These are phyloP conservation scores for Heterodera carotae DNA, from an alignment of 1,140 invertebrate species.

Conservation along the genomic window DNA sequence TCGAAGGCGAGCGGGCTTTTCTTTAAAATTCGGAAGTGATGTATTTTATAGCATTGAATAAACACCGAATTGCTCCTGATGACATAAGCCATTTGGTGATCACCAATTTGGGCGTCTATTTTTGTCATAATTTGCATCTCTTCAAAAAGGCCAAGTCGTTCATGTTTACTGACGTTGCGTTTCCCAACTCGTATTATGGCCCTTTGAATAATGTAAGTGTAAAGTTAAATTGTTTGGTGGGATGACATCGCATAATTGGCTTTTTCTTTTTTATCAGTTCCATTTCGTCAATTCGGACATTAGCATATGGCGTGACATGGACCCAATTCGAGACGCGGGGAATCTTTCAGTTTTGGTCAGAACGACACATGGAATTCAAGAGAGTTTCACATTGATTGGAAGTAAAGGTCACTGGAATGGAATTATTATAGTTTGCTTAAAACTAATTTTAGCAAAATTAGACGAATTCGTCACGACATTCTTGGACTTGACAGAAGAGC, in stretches of 20 bases:
- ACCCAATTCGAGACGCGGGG: constrained; percentile 11
- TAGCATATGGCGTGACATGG: constrained; percentile 3
- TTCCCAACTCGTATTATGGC: constrained; percentile 1
- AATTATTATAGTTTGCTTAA: too few relatives aligned
- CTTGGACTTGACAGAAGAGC: background rate
- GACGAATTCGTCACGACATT: background rate
- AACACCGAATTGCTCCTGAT: background rate
- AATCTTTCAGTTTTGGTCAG: constrained; percentile 9
- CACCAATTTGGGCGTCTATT: constrained; percentile 11
- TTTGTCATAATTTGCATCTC: constrained; percentile 16
- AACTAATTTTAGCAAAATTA: constrained; percentile 4
- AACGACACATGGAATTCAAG: background rate
- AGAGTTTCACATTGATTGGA: background rate
- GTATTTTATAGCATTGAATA: constrained; percentile 22
- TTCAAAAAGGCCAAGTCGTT: constrained; percentile 17
- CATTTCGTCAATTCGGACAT: background rate
- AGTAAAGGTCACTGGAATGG: background rate
- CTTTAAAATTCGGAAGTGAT: constrained; percentile 7
- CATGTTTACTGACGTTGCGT: constrained; percentile 24
- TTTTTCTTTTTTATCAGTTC: background rate
- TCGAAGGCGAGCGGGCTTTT: background rate
- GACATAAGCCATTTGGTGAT: constrained; percentile 22
- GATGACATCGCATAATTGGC: background rate
- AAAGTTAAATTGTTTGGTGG: background rate
- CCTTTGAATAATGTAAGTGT: constrained; percentile 15